These are phyloP conservation scores for Holotrichia oblita DNA, from an alignment of 1,140 invertebrate genomes.

Conservation along the genomic window DNA sequence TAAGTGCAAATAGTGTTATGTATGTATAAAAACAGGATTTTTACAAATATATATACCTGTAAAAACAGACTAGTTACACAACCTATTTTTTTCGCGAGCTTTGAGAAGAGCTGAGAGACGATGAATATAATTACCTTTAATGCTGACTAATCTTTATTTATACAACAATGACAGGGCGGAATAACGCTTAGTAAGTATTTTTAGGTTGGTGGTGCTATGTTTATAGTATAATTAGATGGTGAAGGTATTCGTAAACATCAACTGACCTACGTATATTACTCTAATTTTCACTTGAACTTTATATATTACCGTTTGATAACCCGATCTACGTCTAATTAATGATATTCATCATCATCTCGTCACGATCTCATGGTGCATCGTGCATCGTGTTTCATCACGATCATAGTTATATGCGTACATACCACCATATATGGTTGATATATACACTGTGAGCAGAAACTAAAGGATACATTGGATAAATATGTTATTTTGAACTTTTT, in stretches of 20 bases:
- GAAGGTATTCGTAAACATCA: not conserved
- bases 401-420: not conserved
- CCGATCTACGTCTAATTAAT: not conserved
- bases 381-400: not conserved
- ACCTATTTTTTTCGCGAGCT: not conserved
- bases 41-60: too few species aligned
- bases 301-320: conserved; percentile 21
- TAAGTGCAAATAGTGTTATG: too few species aligned
- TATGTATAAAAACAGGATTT: too few species aligned
- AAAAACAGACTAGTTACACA: too few species aligned
- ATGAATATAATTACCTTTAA: not conserved
- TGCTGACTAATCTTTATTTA: conserved; percentile 13
- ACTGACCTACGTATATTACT: not conserved
- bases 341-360: conserved; percentile 9
- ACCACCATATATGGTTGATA: too few species aligned
- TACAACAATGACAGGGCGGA: conserved; percentile 7
- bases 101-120: not conserved
- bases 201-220: not conserved
- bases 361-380: not conserved
- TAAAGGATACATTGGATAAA: too few species aligned
- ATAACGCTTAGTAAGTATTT: not conserved
- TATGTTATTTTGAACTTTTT: too few species aligned
- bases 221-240: not conserved
- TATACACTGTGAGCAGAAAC: too few species aligned
- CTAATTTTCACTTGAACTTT: not conserved